Conservation (phyloP, 2,797 vertebrate species). For the Naso thynnoides region DNA sequence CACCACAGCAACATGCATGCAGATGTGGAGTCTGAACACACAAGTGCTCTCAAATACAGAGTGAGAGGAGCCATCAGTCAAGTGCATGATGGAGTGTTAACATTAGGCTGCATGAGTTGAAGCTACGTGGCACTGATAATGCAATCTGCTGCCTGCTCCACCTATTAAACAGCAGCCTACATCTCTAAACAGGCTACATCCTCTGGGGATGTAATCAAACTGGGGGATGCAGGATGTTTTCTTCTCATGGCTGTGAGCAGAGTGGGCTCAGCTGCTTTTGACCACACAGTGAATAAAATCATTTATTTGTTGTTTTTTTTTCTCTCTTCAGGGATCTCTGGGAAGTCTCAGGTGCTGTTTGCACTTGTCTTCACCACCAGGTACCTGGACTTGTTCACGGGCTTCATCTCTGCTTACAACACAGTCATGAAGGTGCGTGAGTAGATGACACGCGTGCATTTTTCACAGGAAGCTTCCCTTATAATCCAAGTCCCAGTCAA, state of each 20-base stretch:
- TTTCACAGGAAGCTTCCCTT: no score
- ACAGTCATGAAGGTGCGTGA: constrained; percentile 93
- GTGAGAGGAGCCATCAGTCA: no score
- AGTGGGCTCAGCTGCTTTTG: not conserved
- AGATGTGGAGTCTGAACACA: not conserved
- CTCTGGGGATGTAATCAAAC: no score
- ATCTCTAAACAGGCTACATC: not conserved
- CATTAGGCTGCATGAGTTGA: constrained; percentile 6
- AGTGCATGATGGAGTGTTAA: not conserved
- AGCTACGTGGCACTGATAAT: constrained; percentile 74
- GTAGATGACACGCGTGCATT: no score
- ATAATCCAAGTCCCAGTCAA: no score
- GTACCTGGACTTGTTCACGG: constrained; percentile 93
- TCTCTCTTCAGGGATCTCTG: constrained; percentile 90
- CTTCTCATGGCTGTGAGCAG: not conserved
- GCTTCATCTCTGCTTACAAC: constrained; percentile 94
- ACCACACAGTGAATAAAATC: not conserved
- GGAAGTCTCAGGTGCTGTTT: constrained; percentile 96
- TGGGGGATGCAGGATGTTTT: no score
- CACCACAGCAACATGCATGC: not conserved
- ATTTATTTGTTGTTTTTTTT: not conserved
- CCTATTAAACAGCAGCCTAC: not conserved
- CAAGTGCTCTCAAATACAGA: not conserved
- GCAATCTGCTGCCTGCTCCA: constrained; percentile 21
- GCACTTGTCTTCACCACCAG: constrained; percentile 95